These are phyloP conservation scores for Drosophila mimetica DNA, from an alignment of 2,888 invertebrate species.

Conservation along the genomic window DNA sequence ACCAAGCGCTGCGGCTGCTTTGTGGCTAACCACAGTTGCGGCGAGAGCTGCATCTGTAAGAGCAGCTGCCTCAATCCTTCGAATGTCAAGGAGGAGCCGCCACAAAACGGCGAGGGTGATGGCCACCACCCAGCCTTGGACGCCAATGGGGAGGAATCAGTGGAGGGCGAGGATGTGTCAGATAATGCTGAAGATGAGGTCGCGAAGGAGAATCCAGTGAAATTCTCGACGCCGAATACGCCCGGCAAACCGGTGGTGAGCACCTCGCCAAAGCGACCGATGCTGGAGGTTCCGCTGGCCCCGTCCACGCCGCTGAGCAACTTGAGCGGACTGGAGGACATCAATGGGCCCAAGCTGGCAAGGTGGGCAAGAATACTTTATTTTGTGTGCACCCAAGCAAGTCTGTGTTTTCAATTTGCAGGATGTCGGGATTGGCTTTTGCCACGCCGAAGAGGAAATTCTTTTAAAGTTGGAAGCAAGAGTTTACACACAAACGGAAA, in stretches of 20 bases:
- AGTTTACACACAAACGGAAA: neutral
- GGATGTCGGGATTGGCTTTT: conserved; percentile 30
- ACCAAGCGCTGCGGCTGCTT: conserved; percentile 72
- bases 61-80: conserved; percentile 47
- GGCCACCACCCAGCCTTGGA: neutral
- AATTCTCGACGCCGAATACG: conserved; percentile 1
- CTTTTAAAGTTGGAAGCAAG: conserved; percentile 6
- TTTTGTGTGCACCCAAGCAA: neutral
- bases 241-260: neutral
- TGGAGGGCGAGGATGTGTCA: neutral
- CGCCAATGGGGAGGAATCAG: neutral
- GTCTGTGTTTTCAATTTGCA: conserved; percentile 4
- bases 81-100: neutral
- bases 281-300: neutral
- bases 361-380: conserved; percentile 7
- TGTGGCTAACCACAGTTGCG: conserved; percentile 12
- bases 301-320: neutral
- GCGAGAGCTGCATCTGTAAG: conserved; percentile 35
- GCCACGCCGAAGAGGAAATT: conserved; percentile 33
- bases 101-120: conserved; percentile 1
- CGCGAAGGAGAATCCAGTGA: conserved; percentile 10
- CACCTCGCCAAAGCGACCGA: conserved; percentile 9
- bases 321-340: neutral
- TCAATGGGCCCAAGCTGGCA: conserved; percentile 26
- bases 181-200: neutral